Evolutionary conservation across 2,113 vertebrate genomes (phyloP).

Genomic region (Anguilla rostrata): DNA sequence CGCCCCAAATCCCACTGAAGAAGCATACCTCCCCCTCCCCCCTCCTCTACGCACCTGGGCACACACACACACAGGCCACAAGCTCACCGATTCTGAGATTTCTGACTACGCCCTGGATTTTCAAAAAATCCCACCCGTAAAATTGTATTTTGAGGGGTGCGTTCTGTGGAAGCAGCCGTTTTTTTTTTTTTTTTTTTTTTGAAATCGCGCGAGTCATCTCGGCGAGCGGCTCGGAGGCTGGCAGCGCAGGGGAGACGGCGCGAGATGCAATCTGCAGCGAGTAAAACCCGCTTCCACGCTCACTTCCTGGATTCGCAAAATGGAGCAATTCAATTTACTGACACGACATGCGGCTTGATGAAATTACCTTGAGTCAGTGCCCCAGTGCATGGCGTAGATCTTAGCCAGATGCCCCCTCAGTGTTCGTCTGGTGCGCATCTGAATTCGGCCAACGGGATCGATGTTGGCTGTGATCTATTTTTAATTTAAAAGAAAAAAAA

Average conservation of each 20-base stretch:
- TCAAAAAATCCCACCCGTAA: not conserved
- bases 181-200: not conserved
- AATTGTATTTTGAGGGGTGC: not conserved
- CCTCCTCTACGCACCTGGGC: not conserved
- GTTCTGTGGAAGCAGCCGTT: too few relatives aligned
- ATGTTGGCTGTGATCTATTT: slow-evolving; percentile 97
- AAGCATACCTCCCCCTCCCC: too few relatives aligned
- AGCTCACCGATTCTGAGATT: not conserved
- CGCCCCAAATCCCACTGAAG: not conserved
- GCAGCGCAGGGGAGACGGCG: slow-evolving; percentile 22
- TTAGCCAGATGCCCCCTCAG: slow-evolving; percentile 97
- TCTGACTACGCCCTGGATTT: not conserved
- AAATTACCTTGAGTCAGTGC: slow-evolving; percentile 93
- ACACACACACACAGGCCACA: not conserved
- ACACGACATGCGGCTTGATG: slow-evolving; percentile 34
- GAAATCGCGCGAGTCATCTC: not conserved
- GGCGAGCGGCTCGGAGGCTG: not conserved
- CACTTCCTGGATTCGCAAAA: slow-evolving; percentile 42
- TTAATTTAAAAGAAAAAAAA: not conserved
- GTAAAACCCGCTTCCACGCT: slow-evolving; percentile 37
- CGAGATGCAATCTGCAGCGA: slow-evolving; percentile 33
- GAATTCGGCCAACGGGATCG: slow-evolving; percentile 96
- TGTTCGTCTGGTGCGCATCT: slow-evolving; percentile 97
- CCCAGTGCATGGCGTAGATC: slow-evolving; percentile 99
- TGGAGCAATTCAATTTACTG: slow-evolving; percentile 40